Base-by-base conservation (phyloP, 2,888 invertebrate genomes). In the Taenaris catops region DNA sequence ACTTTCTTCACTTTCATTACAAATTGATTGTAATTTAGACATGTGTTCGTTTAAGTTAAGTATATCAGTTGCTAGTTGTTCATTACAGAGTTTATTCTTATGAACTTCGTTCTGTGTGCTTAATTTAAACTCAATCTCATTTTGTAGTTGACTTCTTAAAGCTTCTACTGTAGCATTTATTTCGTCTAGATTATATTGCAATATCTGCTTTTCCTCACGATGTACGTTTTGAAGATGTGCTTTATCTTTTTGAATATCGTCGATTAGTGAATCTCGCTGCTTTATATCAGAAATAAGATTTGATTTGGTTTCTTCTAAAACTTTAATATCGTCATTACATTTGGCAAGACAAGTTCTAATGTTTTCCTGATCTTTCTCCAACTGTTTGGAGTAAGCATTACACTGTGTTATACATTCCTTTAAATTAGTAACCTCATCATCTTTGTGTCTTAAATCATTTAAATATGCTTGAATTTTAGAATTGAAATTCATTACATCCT, bases 111-210 rank as follows among this genome's bases (percentile, higher is more conserved):
- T 52, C 48, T 73, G 66, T 21, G 70, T 42, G 11, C 44, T 45
- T 4, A 66, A 43, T 48, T 74, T 78, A 35, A 57, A 69, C 10
- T 66, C 43, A 9, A 72, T 70, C 51, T 78, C 76, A 42, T 64
- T 60, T 28, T 70, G 63, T 18, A 78, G 42, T 48, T 74, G 75
- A 28, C 50, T 57, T 52, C 73, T 65, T 8, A 76, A 46, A 11
- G 66, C 53, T 41, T 58, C 55, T 4, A 70, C 58, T 12, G 52
- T 60, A 17, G 65, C 67, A 36, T 57, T 57, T 37, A 53, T 66
- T 51, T 74, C 75, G 31, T 74, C 66, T 20, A 75, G 48, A 23
- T 63, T 59, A 32, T 55, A 55, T 11, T 43, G 51, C 2, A 68
- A 46, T 38, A 56, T 63, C 11, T 61, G 55, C 31, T 53, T 63